Evolutionary conservation across 2,888 invertebrate genomes (phyloP).

Genomic region (Drosophila limbata): DNA sequence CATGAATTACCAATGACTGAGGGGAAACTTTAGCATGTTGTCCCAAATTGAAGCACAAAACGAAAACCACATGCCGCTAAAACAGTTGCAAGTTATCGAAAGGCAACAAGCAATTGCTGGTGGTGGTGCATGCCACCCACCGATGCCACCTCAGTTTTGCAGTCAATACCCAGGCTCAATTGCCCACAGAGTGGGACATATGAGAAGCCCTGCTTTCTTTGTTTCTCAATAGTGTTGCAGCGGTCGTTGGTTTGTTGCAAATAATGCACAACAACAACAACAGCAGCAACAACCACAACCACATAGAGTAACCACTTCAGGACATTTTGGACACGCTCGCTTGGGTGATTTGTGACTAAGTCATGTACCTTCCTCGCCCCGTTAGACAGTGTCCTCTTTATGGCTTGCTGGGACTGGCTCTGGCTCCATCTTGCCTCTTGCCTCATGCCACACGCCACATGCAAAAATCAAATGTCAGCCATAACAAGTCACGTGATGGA

Average conservation of each 20-base stretch:
- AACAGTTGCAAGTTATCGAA: slow-evolving; percentile 27
- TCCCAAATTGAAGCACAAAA: slow-evolving; percentile 18
- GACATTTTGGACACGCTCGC: slow-evolving; percentile 51
- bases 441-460: slow-evolving; percentile 48
- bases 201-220: slow-evolving; percentile 19
- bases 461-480: slow-evolving; percentile 62
- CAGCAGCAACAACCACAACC: neutral
- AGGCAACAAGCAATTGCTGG: slow-evolving; percentile 14
- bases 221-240: slow-evolving; percentile 14
- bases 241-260: slow-evolving; percentile 38
- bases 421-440: slow-evolving; percentile 20
- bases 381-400: neutral
- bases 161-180: slow-evolving; percentile 36
- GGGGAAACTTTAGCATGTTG: slow-evolving; percentile 17
- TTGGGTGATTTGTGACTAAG: slow-evolving; percentile 50
- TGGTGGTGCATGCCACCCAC: slow-evolving; percentile 15
- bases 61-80: slow-evolving; percentile 27
- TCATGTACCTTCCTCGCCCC: slow-evolving; percentile 5
- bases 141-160: neutral
- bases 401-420: neutral
- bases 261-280: slow-evolving; percentile 32
- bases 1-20: slow-evolving; percentile 19
- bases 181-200: slow-evolving; percentile 19
- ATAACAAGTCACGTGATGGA: slow-evolving; percentile 62
- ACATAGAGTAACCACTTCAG: slow-evolving; percentile 11